Evolutionary conservation across 2,113 vertebrate species (phyloP).

Genomic region (Thalassoma bifasciatum): DNA sequence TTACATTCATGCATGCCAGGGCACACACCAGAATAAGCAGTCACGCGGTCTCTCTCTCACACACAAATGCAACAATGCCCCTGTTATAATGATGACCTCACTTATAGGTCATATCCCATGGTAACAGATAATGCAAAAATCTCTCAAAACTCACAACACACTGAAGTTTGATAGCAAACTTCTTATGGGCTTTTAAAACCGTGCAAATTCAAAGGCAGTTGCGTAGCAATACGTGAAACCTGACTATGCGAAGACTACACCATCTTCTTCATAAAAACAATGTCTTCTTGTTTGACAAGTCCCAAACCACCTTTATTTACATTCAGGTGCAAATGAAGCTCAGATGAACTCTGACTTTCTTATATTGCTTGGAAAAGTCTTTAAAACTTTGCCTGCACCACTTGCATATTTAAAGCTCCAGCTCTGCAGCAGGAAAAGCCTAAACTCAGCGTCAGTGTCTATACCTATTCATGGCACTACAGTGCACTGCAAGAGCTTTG

Average conservation of each 20-base stretch:
- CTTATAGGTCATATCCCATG: too few relatives aligned
- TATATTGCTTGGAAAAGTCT: background rate
- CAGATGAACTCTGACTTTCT: background rate
- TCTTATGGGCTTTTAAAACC: too few relatives aligned
- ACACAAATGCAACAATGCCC: too few relatives aligned
- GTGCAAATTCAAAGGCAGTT: background rate
- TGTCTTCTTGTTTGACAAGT: background rate
- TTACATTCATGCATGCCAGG: too few relatives aligned
- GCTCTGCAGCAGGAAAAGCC: background rate
- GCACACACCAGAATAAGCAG: too few relatives aligned
- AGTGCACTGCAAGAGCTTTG: background rate
- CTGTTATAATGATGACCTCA: too few relatives aligned
- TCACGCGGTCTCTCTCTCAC: too few relatives aligned
- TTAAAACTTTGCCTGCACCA: background rate
- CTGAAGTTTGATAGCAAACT: too few relatives aligned
- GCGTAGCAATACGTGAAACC: background rate
- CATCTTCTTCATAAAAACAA: background rate
- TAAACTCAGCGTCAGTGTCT: background rate
- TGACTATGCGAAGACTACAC: background rate
- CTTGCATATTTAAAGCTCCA: conserved; percentile 21
- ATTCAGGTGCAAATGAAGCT: background rate
- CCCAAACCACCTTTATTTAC: background rate
- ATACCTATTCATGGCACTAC: background rate
- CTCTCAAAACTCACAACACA: too few relatives aligned
- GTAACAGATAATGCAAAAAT: too few relatives aligned